Conservation (phyloP, 2,888 invertebrate genomes). For the Sceliomorpha sp. region DNA sequence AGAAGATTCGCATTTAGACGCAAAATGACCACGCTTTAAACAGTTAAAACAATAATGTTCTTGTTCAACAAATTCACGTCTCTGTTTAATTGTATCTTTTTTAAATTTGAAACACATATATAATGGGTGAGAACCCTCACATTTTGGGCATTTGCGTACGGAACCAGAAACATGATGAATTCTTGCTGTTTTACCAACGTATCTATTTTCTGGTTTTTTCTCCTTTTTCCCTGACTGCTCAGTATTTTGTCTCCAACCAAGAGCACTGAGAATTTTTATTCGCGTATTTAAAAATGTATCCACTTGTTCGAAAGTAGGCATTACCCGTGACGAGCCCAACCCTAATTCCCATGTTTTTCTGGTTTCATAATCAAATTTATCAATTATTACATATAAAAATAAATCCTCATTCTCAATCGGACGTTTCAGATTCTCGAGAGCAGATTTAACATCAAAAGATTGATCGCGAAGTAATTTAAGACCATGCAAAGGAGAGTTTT, state of each 20-base stretch:
- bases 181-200: background rate
- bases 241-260: background rate
- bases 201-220: background rate
- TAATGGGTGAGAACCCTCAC: background rate
- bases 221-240: constrained; percentile 2
- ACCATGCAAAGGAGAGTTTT: background rate
- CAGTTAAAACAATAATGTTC: constrained; percentile 5
- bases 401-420: constrained; percentile 1
- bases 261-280: background rate
- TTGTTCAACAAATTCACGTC: background rate
- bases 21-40: too few relatives aligned
- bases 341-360: background rate
- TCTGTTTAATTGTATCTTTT: background rate
- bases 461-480: constrained; percentile 2
- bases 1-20: background rate
- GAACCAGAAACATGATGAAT: constrained; percentile 11
- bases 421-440: background rate
- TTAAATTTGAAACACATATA: background rate
- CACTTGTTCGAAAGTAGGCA: background rate
- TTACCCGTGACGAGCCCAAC: background rate
- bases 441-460: constrained; percentile 2
- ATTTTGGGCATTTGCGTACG: background rate
- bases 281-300: constrained; percentile 5
- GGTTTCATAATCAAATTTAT: background rate
- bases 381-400: background rate